Base-by-base conservation (phyloP, 2,113 vertebrate genomes). In the Sula dactylatra region DNA sequence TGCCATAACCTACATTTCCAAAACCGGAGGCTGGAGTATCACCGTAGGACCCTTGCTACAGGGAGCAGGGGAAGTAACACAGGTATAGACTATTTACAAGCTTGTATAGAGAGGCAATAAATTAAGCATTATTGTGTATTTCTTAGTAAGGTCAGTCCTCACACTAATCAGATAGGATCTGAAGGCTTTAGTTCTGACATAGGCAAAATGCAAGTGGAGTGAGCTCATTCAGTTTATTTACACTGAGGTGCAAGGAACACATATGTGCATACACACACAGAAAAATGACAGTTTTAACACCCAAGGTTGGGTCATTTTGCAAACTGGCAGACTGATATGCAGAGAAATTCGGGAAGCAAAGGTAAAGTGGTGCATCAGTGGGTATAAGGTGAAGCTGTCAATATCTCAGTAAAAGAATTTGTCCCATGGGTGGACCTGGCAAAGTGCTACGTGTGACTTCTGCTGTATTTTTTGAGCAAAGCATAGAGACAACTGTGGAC, bases 261-360 rank as follows among this genome's bases (percentile, higher is more conserved):
- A 0, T 18, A 8, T 1, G 1, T 34, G 11, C 9, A 2, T 24
- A 45, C n/a, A 11, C 34, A 66, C 47, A 44, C 9, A 44, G 3
- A 55, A 49, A 12, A 61, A 27, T 22, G 24, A 16, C 10, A 40
- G 29, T 45, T 62, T 50, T 25, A 66, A 73, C 32, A 45, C 44
- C 19, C 15, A 10, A 14, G 79, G 11, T 24, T 62, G 47, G 42
- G 7, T 58, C 15, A 20, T 73, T 69, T 79, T 91, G 42, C 21
- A 45, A 69, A 58, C 0, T 55, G 55, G 34, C 36, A 82, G 49
- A 29, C 8, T 42, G 27, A 58, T 52, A 44, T 2, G 26, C 32
- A 76, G 29, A 70, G 34, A 40, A 66, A 47, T 50, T 54, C 49
- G 59, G n/a, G 69, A 49, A 59, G 44, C 45, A 59, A 64, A 72